Evolutionary conservation across 2,113 vertebrate species (phyloP).

Genomic region (Spheniscus mendiculus): DNA sequence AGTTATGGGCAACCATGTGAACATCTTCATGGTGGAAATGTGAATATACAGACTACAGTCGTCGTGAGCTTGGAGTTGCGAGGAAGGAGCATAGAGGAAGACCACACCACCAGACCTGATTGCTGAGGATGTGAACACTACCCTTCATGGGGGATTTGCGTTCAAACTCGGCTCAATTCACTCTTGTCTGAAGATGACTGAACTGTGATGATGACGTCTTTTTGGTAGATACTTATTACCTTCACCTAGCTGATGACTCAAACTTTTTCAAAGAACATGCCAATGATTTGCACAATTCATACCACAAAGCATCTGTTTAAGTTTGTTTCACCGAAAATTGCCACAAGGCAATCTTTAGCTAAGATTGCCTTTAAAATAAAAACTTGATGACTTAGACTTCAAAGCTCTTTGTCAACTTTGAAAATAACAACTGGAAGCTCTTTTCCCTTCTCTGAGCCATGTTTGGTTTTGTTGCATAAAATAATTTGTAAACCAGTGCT

Average conservation of each 20-base stretch:
- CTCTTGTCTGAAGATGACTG: not conserved
- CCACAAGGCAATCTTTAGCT: not conserved
- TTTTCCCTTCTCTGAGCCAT: not conserved
- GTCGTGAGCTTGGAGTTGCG: fast-evolving
- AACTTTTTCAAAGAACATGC: not conserved
- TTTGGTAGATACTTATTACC: not conserved
- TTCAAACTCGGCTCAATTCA: not conserved
- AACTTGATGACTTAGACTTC: not conserved
- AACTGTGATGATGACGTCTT: not conserved
- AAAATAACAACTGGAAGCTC: not conserved
- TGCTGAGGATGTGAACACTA: not conserved
- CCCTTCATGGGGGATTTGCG: not conserved
- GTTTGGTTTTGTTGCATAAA: not conserved
- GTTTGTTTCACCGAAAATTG: not conserved
- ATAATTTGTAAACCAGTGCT: not conserved
- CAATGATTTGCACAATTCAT: not conserved
- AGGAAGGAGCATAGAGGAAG: not conserved
- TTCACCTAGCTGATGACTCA: not conserved
- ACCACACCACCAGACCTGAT: not conserved
- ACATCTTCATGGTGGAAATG: not conserved
- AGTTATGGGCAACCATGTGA: not conserved
- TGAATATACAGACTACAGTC: not conserved
- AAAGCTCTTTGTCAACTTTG: not conserved
- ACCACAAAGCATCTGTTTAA: not conserved
- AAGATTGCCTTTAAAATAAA: not conserved